Conservation (phyloP, 2,113 vertebrate species). For the Planiliza haematocheilus region DNA sequence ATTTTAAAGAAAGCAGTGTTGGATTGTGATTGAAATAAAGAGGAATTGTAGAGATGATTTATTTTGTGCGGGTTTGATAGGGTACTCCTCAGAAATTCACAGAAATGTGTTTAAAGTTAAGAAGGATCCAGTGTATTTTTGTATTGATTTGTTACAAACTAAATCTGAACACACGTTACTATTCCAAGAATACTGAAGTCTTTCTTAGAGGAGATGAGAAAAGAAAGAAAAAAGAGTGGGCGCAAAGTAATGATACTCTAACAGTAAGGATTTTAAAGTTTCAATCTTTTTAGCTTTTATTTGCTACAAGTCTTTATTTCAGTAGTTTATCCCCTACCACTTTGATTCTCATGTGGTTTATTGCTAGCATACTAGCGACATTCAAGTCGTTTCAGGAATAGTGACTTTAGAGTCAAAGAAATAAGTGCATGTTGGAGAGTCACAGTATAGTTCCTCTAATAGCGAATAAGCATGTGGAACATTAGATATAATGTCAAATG, state of each 20-base stretch:
- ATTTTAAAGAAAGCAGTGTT: constrained; percentile 5
- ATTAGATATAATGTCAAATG: neutral
- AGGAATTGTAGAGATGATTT: constrained; percentile 7
- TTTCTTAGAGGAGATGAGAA: neutral
- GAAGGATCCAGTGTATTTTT: constrained; percentile 37
- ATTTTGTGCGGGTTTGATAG: constrained; percentile 38
- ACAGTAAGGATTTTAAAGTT: neutral
- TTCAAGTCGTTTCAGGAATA: neutral
- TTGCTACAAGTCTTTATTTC: neutral
- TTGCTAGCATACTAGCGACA: constrained; percentile 31
- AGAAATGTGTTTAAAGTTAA: neutral
- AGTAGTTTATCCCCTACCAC: neutral
- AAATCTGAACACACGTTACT: neutral
- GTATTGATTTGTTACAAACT: constrained; percentile 16
- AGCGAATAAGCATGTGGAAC: constrained; percentile 26
- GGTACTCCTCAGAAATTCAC: constrained; percentile 29
- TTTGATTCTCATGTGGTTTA: constrained; percentile 28
- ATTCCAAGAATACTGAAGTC: constrained; percentile 5
- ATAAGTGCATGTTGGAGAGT: constrained; percentile 38
- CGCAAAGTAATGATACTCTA: constrained; percentile 1
- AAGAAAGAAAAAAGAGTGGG: neutral
- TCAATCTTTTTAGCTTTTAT: neutral
- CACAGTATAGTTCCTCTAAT: constrained; percentile 3
- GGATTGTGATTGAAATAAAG: neutral
- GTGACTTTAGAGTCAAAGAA: constrained; percentile 7